These are phyloP conservation scores for Ostrea denselamellosa DNA, from an alignment of 1,140 invertebrate species.

Conservation along the genomic window DNA sequence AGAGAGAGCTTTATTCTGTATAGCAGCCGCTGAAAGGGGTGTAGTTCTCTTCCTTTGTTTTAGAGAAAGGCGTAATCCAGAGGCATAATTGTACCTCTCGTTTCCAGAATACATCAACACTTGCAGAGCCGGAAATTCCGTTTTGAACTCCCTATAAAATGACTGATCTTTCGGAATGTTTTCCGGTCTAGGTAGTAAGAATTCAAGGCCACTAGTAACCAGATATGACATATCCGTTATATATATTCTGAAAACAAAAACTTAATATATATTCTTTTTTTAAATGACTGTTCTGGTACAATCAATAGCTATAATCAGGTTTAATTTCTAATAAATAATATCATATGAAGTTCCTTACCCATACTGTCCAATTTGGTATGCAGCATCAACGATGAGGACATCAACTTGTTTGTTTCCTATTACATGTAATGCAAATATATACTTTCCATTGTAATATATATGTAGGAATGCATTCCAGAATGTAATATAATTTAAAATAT, in stretches of 20 bases:
- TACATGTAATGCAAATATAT: neutral
- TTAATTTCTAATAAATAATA: neutral
- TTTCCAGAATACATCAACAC: conserved; percentile 5
- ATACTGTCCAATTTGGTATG: conserved; percentile 20
- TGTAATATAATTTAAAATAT: neutral
- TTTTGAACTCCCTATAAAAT: neutral
- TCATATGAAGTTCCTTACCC: neutral
- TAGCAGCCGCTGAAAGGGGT: neutral
- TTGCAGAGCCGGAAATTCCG: neutral
- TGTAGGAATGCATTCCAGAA: neutral
- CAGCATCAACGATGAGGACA: conserved; percentile 14
- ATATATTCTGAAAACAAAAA: conserved; percentile 10
- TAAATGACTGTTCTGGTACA: neutral
- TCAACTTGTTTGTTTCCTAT: conserved; percentile 7
- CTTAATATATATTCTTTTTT: neutral
- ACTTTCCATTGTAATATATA: neutral
- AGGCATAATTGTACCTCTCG: neutral
- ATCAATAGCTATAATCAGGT: neutral
- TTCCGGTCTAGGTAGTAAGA: neutral
- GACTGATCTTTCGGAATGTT: neutral
- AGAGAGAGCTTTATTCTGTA: neutral
- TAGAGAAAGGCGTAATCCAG: neutral
- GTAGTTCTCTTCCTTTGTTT: neutral
- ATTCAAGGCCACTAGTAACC: neutral
- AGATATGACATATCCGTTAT: conserved; percentile 3